Conservation (phyloP, 1,140 invertebrate species). For the Habropoda laboriosa region DNA sequence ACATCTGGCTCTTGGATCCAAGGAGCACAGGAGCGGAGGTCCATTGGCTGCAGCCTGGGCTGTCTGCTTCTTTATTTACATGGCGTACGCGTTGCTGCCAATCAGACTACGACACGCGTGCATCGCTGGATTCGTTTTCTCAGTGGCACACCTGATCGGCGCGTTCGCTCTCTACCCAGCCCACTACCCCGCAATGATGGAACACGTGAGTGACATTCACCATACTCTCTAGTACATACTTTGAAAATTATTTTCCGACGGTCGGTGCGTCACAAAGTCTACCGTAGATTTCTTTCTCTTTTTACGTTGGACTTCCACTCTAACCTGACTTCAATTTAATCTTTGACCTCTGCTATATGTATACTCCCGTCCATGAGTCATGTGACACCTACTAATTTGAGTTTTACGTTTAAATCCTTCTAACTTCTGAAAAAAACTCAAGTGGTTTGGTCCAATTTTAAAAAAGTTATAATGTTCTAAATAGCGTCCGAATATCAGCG, state of each 20-base stretch:
- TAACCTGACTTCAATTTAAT: no score
- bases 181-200: conserved; percentile 74
- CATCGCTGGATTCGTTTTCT: conserved; percentile 86
- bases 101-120: conserved; percentile 90
- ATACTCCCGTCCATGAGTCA: no score
- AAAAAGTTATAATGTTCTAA: no score
- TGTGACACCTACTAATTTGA: no score
- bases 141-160: conserved; percentile 85
- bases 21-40: conserved; percentile 72
- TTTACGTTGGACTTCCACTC: background rate
- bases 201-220: conserved; percentile 71
- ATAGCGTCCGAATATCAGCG: no score
- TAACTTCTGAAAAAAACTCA: no score
- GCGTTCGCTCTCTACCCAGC: conserved; percentile 71
- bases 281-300: background rate
- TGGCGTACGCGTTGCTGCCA: conserved; percentile 93
- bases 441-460: no score
- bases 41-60: conserved; percentile 85
- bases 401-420: no score
- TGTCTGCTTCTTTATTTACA: conserved; percentile 91
- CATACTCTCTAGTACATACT: background rate
- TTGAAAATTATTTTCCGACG: no score
- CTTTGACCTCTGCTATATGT: no score
- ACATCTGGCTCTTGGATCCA: conserved; percentile 67
- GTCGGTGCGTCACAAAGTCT: no score